Evolutionary conservation across 2,797 vertebrate genomes (phyloP), one percentile per base, ranked within the genome.

Genomic region (Choloepus didactylus): DNA sequence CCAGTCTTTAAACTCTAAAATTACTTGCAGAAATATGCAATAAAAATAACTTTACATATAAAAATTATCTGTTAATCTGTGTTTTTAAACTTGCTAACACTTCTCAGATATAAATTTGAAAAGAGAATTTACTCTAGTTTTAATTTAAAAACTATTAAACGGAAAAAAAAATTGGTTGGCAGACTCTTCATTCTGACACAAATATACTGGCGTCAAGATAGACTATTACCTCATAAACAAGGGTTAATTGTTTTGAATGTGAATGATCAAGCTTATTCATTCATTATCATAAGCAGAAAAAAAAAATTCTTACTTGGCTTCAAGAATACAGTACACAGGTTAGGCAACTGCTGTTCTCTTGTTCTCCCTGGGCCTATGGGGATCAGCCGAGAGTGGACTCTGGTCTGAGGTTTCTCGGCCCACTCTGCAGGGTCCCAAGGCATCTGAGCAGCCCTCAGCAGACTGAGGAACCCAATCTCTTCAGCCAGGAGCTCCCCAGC

Each of bases 1-100:
- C 25, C 6, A 8, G 14, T 87, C 54, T 93, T 93, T 83, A 38
- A 69, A 81, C 70, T 83, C 75, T 93, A 67, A 94, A 89, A 89
- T 70, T 38, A 92, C 73, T 83, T 82, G 31, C 54, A 96, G 49
- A 91, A 14, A 41, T 82, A 82, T 56, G 62, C 27, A 75, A 66
- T 25, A 94, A 95, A 85, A 94, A 64, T 46, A 92, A 56, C 23
- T 73, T 86, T 66, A 64, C 46, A 83, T 51, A 62, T 23, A 96
- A 95, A 95, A 66, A 91, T 41, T 12, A 94, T 51, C 75, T 91
- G 51, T 80, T 91, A 92, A 76, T 67, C 59, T 59, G 29, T 41
- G 3, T 31, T 81, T 59, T 96, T 93, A 92, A 77, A 93, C 46
- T 56, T 86, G 54, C 21, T 85, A 88, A 89, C 27, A 73, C 38